Percentiles rank a stretch among this genome's conserved stretches.
Evolutionary conservation across 2,113 vertebrate species (phyloP).

Genomic region (Sialia sialis): DNA sequence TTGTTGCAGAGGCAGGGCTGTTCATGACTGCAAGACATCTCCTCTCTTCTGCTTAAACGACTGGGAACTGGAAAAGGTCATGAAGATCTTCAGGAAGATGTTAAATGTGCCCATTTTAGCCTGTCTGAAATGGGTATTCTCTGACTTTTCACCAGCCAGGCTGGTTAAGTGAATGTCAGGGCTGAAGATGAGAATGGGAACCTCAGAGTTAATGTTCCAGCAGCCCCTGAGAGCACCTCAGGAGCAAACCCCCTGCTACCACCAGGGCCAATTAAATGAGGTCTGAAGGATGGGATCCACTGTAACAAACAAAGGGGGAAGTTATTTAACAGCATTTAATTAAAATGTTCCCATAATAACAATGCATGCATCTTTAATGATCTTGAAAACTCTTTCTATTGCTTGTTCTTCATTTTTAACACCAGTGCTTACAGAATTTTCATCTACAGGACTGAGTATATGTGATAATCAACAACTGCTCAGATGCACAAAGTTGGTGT

Average conservation of each 20-base stretch:
- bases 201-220: background rate
- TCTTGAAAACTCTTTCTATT: background rate
- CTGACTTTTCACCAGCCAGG: background rate
- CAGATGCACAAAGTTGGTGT: background rate
- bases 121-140: background rate
- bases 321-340: slow-evolving; percentile 34
- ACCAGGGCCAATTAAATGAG: background rate
- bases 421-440: background rate
- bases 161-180: background rate
- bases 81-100: background rate
- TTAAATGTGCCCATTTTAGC: background rate
- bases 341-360: slow-evolving; percentile 31
- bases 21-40: background rate
- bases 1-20: background rate
- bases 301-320: background rate
- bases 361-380: slow-evolving; percentile 36
- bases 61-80: background rate
- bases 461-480: background rate
- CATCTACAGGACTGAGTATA: background rate
- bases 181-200: background rate
- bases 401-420: slow-evolving; percentile 6
- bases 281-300: background rate
- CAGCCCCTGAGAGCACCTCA: background rate
- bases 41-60: accelerated
- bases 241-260: background rate